Percentiles rank a stretch among this genome's conserved stretches.
phyloP scores from a whole-genome alignment of 2,113 vertebrate genomes.

The Elgaria multicarinata region DNA sequence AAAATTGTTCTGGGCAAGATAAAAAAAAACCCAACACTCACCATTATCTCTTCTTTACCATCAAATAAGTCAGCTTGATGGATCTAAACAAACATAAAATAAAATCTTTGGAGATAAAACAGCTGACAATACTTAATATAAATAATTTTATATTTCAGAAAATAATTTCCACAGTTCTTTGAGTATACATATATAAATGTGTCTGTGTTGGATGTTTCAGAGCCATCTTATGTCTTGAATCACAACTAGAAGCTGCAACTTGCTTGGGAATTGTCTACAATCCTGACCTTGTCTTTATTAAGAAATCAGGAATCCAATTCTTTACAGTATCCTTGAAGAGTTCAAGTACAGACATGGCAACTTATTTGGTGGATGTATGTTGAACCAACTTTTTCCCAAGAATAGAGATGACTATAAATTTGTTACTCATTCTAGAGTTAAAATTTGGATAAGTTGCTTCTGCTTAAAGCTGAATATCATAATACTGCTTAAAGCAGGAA shows the following conservation, averaged over 20 bases:
- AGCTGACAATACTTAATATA: not conserved
- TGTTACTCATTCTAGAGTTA: not conserved
- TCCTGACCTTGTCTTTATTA: not conserved
- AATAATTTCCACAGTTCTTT: not conserved
- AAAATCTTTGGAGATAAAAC: not conserved
- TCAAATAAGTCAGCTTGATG: not conserved
- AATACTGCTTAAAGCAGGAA: not conserved
- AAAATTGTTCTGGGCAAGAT: not conserved
- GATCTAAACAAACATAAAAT: not conserved
- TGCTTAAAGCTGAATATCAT: not conserved
- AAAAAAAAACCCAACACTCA: constrained; percentile 11
- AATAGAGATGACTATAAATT: not conserved
- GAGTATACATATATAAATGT: not conserved
- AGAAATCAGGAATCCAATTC: not conserved
- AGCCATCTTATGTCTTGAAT: not conserved
- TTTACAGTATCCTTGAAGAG: not conserved
- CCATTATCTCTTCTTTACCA: not conserved
- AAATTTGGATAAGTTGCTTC: not conserved
- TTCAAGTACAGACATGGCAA: not conserved
- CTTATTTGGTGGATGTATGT: not conserved
- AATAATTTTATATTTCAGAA: not conserved
- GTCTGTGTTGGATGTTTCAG: not conserved
- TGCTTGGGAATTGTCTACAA: not conserved
- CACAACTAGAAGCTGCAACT: not conserved
- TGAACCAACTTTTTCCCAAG: not conserved